Base-by-base conservation (phyloP, 2,797 vertebrate genomes). In the Gymnodraco acuticeps region DNA sequence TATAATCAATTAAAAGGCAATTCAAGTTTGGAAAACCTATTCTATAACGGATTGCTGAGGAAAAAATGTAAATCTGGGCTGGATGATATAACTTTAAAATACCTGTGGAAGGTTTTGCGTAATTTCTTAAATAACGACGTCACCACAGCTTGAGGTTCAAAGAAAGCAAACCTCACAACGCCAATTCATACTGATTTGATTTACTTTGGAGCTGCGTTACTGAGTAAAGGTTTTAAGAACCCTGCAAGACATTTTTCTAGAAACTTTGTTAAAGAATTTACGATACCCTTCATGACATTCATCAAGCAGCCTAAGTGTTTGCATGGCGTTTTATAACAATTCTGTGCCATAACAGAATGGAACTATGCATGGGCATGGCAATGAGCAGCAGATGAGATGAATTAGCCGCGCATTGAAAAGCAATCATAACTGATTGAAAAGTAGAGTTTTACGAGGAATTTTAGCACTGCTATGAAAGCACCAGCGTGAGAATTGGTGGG, bases 381-480 rank as follows among this genome's bases (percentile, higher is more conserved):
- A 5, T 48, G 51, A 47, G 60, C 68, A 56, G 62, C 17, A 52
- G 45, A 31, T 43, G 43, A 79, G 23, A 66, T 48, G 51, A 62
- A 77, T 0, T 17, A 65, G 53, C 15, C 17, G 50, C 5, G 43
- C 41, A 77, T 63, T 78, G 10, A 78, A 58, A 86, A 74, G 42
- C 43, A 48, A 64, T 86, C 69, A 75, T 5, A 43, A 62, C 48
- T 33, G 55, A 80, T 58, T 64, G 70, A 75, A 67, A 79, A 72
- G 51, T 27, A 1, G 23, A 61, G 62, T 47, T 81, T 69, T 67
- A 72, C 55, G 64, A 59, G 53, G 70, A 82, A 23, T 78, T 83
- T 82, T 65, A 81, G 62, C 47, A 51, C 46, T 0, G 8, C 59
- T 54, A 23, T 84, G 67, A 82, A 77, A 83, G 70, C 62, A 50